Conservation (phyloP, 2,797 vertebrate genomes). For the Amblyraja radiata region DNA sequence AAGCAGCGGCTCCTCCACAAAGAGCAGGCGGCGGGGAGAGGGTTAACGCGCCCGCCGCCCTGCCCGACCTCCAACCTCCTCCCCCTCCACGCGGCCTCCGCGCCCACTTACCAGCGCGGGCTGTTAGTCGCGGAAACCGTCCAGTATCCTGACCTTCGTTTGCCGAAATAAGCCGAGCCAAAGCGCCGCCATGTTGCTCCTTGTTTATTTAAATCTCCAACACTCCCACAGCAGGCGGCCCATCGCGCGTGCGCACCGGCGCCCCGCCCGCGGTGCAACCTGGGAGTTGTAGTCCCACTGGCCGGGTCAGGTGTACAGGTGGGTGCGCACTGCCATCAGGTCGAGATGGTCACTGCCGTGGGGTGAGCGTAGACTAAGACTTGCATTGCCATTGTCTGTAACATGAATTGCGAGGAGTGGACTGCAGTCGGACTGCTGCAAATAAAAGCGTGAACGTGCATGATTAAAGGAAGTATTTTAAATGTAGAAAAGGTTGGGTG, state of each 20-base stretch:
- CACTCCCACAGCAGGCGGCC: background rate
- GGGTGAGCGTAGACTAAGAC: too few species aligned
- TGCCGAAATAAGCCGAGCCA: conserved; percentile 23
- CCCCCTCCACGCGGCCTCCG: too few species aligned
- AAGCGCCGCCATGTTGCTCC: conserved; percentile 35
- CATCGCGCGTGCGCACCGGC: background rate
- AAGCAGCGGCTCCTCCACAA: background rate
- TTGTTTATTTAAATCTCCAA: conserved; percentile 37
- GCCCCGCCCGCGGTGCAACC: background rate
- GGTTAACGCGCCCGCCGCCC: background rate
- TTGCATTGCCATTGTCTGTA: too few species aligned
- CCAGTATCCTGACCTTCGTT: conserved; percentile 37
- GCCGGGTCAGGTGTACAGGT: background rate
- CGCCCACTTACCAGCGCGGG: background rate
- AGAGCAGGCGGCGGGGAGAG: background rate
- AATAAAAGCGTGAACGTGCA: too few species aligned
- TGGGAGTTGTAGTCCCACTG: background rate
- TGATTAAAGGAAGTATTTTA: background rate
- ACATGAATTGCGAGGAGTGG: background rate
- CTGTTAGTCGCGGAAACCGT: background rate
- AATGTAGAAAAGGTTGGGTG: background rate
- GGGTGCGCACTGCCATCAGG: too few species aligned
- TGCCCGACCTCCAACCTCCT: background rate
- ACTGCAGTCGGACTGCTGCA: too few species aligned
- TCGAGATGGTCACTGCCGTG: too few species aligned